Evolutionary conservation across 2,113 vertebrate species (phyloP).

Genomic region (Stomatorhinus ivindoensis): DNA sequence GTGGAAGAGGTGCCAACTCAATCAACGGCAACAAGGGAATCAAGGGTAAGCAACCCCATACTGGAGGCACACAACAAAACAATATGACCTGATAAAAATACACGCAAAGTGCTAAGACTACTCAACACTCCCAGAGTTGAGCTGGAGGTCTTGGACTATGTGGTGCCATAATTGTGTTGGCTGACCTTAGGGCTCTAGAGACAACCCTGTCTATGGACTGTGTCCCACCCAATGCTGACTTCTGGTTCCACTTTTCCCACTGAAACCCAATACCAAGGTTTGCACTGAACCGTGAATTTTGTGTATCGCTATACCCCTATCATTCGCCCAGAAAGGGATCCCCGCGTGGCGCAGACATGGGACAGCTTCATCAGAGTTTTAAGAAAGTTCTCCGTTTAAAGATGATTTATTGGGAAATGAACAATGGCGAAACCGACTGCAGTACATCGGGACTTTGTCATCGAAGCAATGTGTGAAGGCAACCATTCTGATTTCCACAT

Average conservation of each 20-base stretch:
- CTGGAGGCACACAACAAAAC: not conserved
- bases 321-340: not conserved
- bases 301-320: not conserved
- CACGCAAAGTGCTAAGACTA: not conserved
- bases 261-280: not conserved
- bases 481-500: not conserved
- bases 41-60: not conserved
- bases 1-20: not conserved
- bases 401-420: not conserved
- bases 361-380: not conserved
- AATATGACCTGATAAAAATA: constrained; percentile 8
- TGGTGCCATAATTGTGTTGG: not conserved
- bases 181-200: not conserved
- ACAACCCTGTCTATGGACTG: not conserved
- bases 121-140: not conserved
- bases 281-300: not conserved
- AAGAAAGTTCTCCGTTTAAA: not conserved
- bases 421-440: not conserved
- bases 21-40: not conserved
- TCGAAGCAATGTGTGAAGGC: not conserved
- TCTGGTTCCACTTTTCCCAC: not conserved
- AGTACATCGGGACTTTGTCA: not conserved
- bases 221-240: not conserved
- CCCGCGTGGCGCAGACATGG: not conserved
- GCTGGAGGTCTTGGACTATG: not conserved